Evolutionary conservation across 2,113 vertebrate species (phyloP), one percentile per base, ranked within the genome.

Genomic region (Callipepla californica): DNA sequence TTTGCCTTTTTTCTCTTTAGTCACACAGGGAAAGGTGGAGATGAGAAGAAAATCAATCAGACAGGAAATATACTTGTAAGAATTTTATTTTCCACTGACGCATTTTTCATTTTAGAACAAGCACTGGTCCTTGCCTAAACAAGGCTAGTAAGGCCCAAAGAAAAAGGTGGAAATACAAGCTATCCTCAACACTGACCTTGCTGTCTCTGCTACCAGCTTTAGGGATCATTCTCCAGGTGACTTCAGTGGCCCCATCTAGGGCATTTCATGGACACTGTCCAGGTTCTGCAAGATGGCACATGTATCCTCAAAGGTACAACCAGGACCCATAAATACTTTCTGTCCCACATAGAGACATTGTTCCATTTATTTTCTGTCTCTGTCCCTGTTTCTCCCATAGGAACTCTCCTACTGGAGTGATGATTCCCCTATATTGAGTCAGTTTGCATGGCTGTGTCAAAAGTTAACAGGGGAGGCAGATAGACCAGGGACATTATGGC

Each of bases 251-350:
- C 28, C 14, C 1, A 0, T 28, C 38, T 12, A 9, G 23, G 6
- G 3, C 20, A 18, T 26, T 34, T 36, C 9, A 58, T 45, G 6
- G 9, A 8, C 7, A 28, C 42, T 25, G 7, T 5, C 11, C 3
- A 11, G 2, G 15, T 36, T 5, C 2, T 1, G 1, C 16, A 25
- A 7, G 13, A 10, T 2, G 0, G 3, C 0, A 0, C 21, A 2
- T 4, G 1, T 9, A 51, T 34, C 9, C 7, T 22, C 51, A 68
- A 51, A 67, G 16, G 47, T 15, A 21, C 53, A 30, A 44, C 18
- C 4, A 47, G 23, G 8, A 5, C 6, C 15, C 55, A 48, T 8
- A 74, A 77, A 62, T 23, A 20, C 32, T 3, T 68, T 44, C 50
- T 30, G 50, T 32, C 6, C 6, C 72, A 22, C 2, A 1, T 9